Conservation (phyloP, 2,888 invertebrate species). For the Lasiommata megera region DNA sequence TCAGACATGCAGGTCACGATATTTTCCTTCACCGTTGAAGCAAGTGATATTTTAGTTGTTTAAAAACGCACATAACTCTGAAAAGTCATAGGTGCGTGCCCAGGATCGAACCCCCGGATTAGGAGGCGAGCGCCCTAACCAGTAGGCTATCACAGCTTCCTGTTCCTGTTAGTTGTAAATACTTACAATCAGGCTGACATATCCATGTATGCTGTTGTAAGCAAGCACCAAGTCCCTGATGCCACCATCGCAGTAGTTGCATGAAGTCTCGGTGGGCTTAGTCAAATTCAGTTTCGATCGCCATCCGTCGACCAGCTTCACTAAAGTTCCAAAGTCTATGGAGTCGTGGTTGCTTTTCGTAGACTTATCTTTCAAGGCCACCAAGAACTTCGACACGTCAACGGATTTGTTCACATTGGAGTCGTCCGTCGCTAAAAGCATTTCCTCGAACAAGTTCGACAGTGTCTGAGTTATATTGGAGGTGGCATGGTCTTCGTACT, state of each 20-base stretch:
- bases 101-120: too few species aligned
- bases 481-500: slow-evolving; percentile 44
- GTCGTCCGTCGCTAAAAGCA: slow-evolving; percentile 59
- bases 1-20: too few species aligned
- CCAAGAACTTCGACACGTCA: slow-evolving; percentile 59
- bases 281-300: slow-evolving; percentile 59
- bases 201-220: slow-evolving; percentile 90
- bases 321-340: slow-evolving; percentile 63
- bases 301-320: slow-evolving; percentile 65
- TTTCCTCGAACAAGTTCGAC: slow-evolving; percentile 66
- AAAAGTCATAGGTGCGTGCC: too few species aligned
- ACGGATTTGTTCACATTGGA: slow-evolving; percentile 55
- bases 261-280: slow-evolving; percentile 51
- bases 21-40: too few species aligned
- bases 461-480: slow-evolving; percentile 67
- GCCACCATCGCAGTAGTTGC: slow-evolving; percentile 82
- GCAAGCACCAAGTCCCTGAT: slow-evolving; percentile 81
- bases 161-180: too few species aligned
- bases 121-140: too few species aligned
- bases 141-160: too few species aligned
- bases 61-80: too few species aligned
- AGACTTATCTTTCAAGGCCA: slow-evolving; percentile 53
- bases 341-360: slow-evolving; percentile 57
- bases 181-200: slow-evolving; percentile 89
- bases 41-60: too few species aligned